Base-by-base conservation (phyloP, 2,888 invertebrate genomes). In the Orthosia gothica region DNA sequence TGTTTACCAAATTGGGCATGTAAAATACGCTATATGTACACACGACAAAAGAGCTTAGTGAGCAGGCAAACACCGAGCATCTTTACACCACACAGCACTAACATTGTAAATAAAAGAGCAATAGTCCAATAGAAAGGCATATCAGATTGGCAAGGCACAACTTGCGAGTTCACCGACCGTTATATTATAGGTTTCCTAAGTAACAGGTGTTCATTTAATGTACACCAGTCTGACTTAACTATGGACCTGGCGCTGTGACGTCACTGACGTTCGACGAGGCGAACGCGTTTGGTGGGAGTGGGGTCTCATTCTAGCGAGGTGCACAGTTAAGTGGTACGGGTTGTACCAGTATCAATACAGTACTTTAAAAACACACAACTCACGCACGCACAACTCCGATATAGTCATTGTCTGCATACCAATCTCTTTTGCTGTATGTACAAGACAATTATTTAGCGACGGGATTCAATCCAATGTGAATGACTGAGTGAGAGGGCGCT, bases 381-480 rank as follows among this genome's bases (percentile, higher is more conserved):
- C 40, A 40, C 40, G 40, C 40, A 40, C 32, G 61, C 59, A 71
- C 71, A 57, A 55, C n/a, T 45, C 49, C 50, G 49, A 49, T 62
- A 62, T 20, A 65, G 5, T 49, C 15, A 62, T 16, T 61, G 47
- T 40, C 81, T 69, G 69, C 66, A 40, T 50, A 82, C 26, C 64
- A n/a, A 69, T 26, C 55, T 69, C 32, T 52, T 64, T 65, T 40
- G 54, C 58, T 71, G 58, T 26, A n/a, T 15, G 40, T 82, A 70
- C 54, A 66, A 64, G 23, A 11, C 20, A 55, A 65, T 80, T 82
- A 71, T 71, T 78, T 67, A 67, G 79, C 83, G 71, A 71, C 54
- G 79, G 66, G 45, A 66, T 65, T 82, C 54, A 54, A 62, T 58
- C 40, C 16, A 45, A 66, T 32, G n/a, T 55, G 13, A 57, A 32